Evolutionary conservation across 2,113 vertebrate species (phyloP).

Genomic region (Axis porcinus): DNA sequence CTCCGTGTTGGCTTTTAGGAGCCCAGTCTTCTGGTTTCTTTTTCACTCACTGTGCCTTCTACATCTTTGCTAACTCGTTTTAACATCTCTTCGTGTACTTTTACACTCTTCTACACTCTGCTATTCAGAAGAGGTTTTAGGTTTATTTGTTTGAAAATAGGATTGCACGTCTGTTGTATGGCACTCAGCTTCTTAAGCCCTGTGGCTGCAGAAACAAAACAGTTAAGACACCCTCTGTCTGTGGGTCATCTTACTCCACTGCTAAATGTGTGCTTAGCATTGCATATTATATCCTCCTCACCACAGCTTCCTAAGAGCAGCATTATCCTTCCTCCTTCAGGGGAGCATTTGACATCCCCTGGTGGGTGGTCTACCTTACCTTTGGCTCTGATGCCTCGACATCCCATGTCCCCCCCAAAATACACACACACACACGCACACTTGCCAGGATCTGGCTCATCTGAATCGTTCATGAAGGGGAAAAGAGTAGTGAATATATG

Average conservation of each 20-base stretch:
- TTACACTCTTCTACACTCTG: not conserved
- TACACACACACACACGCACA: rapidly evolving
- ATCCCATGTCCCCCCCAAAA: rapidly evolving
- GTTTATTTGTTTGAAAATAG: not conserved
- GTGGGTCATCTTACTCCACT: not conserved
- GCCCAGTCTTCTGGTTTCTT: not conserved
- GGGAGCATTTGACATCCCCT: not conserved
- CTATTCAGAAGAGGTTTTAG: not conserved
- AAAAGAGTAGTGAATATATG: not conserved
- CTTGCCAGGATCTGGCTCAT: not conserved
- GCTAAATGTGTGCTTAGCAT: not conserved
- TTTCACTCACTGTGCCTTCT: not conserved
- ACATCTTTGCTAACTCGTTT: not conserved
- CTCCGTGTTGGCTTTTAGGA: not conserved
- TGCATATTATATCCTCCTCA: rapidly evolving
- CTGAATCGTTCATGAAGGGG: not conserved
- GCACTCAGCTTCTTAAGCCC: not conserved
- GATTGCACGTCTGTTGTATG: not conserved
- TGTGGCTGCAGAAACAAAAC: not conserved
- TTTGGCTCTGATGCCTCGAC: not conserved
- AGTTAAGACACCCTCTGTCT: not conserved
- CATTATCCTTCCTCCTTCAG: rapidly evolving
- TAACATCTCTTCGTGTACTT: not conserved
- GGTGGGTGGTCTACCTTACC: not conserved
- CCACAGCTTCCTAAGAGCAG: not conserved